These are phyloP conservation scores for Rhopalosiphum nymphaeae DNA, from an alignment of 2,888 invertebrate species.

Conservation along the genomic window DNA sequence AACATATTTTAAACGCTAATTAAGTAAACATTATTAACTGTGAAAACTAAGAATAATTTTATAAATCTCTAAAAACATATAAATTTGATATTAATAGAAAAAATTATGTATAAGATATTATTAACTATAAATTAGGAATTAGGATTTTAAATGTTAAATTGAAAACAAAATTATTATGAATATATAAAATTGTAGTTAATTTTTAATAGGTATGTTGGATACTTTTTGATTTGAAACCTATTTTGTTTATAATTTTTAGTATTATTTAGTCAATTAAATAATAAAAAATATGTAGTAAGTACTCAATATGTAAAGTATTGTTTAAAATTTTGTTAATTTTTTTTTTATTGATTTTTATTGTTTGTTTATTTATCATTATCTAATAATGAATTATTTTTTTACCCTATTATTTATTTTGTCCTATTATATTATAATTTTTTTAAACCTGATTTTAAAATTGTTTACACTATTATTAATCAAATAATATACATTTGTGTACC, in stretches of 20 bases:
- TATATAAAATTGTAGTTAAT: background rate
- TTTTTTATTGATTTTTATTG: background rate
- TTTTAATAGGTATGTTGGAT: background rate
- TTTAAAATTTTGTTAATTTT: background rate
- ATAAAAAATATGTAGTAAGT: background rate
- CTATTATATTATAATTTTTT: background rate
- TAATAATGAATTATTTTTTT: background rate
- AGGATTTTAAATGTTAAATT: background rate
- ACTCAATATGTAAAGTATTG: background rate
- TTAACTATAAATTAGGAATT: background rate
- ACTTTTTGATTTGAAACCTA: background rate
- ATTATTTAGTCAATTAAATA: background rate
- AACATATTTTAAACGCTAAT: background rate
- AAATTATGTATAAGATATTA: background rate
- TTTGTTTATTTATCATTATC: background rate
- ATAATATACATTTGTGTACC: background rate
- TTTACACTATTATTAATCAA: background rate
- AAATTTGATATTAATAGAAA: background rate
- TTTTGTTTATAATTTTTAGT: background rate
- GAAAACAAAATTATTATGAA: background rate
- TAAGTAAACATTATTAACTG: background rate
- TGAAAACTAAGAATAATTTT: background rate
- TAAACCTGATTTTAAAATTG: background rate
- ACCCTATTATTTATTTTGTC: background rate
- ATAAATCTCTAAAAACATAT: background rate